phyloP scores from a whole-genome alignment of 2,888 invertebrate species.

The Sphaeridia pumilis region DNA sequence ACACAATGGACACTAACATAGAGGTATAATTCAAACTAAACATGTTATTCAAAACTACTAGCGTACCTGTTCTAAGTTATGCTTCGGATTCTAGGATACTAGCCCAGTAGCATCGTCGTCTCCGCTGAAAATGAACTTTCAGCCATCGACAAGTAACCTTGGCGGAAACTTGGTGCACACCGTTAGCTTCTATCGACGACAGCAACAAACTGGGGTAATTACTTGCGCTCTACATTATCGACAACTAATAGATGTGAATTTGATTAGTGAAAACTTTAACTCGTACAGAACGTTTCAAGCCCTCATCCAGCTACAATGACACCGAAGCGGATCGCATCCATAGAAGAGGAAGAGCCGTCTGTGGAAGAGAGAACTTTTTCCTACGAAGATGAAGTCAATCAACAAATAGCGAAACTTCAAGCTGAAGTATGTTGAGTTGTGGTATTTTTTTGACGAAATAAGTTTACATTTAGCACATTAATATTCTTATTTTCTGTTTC shows the following conservation, averaged over 20 bases:
- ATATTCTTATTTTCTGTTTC: too few relatives aligned
- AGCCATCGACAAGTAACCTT: constrained; percentile 1
- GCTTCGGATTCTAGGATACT: constrained; percentile 10
- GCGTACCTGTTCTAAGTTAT: background rate
- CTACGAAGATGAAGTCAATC: constrained; percentile 20
- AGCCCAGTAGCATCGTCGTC: constrained; percentile 16
- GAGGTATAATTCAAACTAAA: constrained; percentile 17
- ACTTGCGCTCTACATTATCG: too few relatives aligned
- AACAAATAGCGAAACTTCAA: constrained; percentile 44
- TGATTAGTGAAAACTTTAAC: too few relatives aligned
- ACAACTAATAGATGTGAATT: too few relatives aligned
- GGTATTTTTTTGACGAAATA: too few relatives aligned
- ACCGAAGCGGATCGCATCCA: constrained; percentile 1
- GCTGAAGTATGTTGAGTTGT: constrained; percentile 53
- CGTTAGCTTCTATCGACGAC: constrained; percentile 73
- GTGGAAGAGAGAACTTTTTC: constrained; percentile 9
- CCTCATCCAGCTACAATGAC: background rate
- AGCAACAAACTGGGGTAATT: constrained; percentile 64
- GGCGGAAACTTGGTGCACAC: constrained; percentile 49
- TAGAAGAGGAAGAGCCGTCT: constrained; percentile 2
- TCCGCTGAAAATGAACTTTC: constrained; percentile 2
- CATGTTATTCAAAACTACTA: background rate
- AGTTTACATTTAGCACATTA: too few relatives aligned
- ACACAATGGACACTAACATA: constrained; percentile 19
- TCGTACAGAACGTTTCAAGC: constrained; percentile 5